Evolutionary conservation across 2,888 invertebrate species (phyloP), one percentile per base, ranked within the genome.

Genomic region (Vesta saturnalis): DNA sequence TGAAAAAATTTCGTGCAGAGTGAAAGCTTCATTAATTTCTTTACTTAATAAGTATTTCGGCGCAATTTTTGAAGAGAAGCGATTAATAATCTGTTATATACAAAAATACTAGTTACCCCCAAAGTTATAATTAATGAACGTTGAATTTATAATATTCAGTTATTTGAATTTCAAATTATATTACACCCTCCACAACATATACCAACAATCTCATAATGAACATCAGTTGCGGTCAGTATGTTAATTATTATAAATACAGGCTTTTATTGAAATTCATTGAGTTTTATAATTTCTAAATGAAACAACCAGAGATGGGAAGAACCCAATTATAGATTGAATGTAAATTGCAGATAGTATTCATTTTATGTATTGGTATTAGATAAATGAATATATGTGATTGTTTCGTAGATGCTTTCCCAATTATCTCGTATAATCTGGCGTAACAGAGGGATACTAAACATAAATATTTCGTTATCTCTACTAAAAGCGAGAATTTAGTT

Each of bases 401-500:
- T 30, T 60, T 58, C 52, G 58, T 61, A 58, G 62, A 49, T 67
- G 62, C 62, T 67, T 67, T 43, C 52, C 61, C 61, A 67, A 63
- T 67, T 67, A 67, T 67, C 54, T 59, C n/a, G 62, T 52, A 67
- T 67, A 57, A 67, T 67, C 47, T 62, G 54, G 52, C 23, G 46
- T 63, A 63, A 22, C 62, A 58, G 58, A 61, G 60, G 57, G 57
- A 66, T 49, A 56, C 46, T 56, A 56, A 47, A 58, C 66, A 66
- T 66, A 66, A 66, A 66, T 66, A 66, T 61, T 60, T 47, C 21
- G 35, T 49, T 66, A 66, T 66, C 66, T 66, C 66, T 56, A 57
- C 56, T 58, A 66, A 60, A 61, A 61, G 61, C 66, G 57, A 49
- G 61, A 66, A 66, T 66, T 57, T 22, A 16, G 66, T 61, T 46